Evolutionary conservation across 2,797 vertebrate genomes (phyloP), one percentile per base, ranked within the genome.

Genomic region (Calcarius lapponicus): DNA sequence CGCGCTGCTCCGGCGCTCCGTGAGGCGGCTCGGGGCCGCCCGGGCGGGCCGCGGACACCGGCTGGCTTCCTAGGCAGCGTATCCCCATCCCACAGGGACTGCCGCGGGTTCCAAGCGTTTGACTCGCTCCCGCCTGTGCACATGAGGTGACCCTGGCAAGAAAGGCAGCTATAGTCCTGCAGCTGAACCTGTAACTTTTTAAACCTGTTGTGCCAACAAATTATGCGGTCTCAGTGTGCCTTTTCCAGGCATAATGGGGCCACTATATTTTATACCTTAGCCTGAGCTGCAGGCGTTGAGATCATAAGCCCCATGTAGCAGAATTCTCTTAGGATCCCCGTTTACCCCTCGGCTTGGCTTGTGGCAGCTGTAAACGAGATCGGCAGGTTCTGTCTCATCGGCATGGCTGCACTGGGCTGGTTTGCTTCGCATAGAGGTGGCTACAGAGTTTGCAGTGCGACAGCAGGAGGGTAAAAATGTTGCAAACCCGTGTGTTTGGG

Each of bases 41-140:
- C 24, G n/a, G n/a, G 0, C 61, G 9, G 21, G 43, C 56, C 7
- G 0, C 0, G 53, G 11, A 1, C 4, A 32, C 5, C 26, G 26
- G 18, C 9, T 43, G 28, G 6, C 53, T 51, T 50, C 36, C 45
- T 17, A 7, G 47, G 26, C 38, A 12, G 10, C 2, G 11, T 29
- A 13, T 36, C 31, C 60, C 40, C 42, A 7, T 51, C 13, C 62
- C 9, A 3, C 22, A 17, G 29, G 13, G 32, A 28, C 2, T 50
- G 21, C 11, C 20, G 11, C 9, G 16, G 15, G 10, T 25, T 36
- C 13, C 16, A 61, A 73, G 9, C 11, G 69, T n/a, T 80, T 48
- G 22, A 12, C 32, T 65, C 40, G n/a, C 31, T 92, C 34, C 10
- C 19, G 78, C 50, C 50, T 19, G 34, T 17, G 36, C 38, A 17